Evolutionary conservation across 1,140 invertebrate species (phyloP), one percentile per base, ranked within the genome.

Genomic region (Caerostris extrusa): DNA sequence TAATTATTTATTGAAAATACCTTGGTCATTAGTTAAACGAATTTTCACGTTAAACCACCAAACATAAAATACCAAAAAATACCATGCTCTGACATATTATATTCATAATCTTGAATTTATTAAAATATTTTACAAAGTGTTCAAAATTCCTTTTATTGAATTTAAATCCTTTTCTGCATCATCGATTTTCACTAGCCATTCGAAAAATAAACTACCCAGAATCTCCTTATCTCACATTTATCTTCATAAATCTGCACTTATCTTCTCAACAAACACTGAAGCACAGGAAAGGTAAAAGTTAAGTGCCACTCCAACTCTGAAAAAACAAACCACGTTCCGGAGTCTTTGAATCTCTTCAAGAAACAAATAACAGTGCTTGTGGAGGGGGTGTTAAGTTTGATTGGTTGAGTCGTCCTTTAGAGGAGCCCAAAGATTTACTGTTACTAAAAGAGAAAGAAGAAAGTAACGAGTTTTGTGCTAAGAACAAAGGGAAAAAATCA

Each of bases 401-500:
- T 91, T 91, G 61, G 89, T 91, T 81, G 19, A 12, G 7, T 17
- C 53, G 89, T 60, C n/a, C 61, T 56, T 50, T 71, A 14, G 17
- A 71, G 60, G 67, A 71, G 55, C 71, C 69, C 89, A 14, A 61
- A 91, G 89, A 91, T 91, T 91, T 91, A 91, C 69, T 60, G 71
- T 91, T 61, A 53, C 69, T 53, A 91, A 81, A 81, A 82, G 71
- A 81, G 69, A 60, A 91, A 61, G 77, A 82, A 91, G n/a, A 67
- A 69, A 53, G 58, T 82, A 82, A n/a, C 71, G 82, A 56, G 81
- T 82, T 91, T 91, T 81, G 57, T 57, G 69, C 89, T 67, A 60
- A 91, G 89, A 91, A 91, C 71, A 91, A 91, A 91, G 53, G 77
- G 77, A 60, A 82, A 90, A 81, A 91, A 91, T 91, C 89, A 91